Evolutionary conservation across 1,140 invertebrate genomes (phyloP).

Genomic region (Drosophila sp.): DNA sequence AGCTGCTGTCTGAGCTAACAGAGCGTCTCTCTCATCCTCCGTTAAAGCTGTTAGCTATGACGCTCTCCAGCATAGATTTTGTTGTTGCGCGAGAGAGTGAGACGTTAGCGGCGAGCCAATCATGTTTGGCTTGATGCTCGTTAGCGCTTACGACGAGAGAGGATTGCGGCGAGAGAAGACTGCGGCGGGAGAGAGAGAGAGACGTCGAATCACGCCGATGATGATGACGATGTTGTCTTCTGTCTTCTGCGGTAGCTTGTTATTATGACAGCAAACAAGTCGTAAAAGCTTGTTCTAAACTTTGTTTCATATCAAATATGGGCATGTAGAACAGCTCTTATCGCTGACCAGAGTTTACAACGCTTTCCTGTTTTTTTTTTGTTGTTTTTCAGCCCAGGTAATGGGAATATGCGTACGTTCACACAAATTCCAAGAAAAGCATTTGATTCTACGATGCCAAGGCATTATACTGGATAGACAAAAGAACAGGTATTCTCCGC

Average conservation of each 20-base stretch:
- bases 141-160: neutral
- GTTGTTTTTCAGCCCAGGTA: neutral
- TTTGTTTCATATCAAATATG: conserved; percentile 23
- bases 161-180: neutral
- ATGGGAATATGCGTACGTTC: conserved; percentile 26
- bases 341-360: conserved; percentile 23
- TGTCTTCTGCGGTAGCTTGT: conserved; percentile 64
- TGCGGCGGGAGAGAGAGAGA: conserved; percentile 3
- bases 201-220: neutral
- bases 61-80: conserved; percentile 16
- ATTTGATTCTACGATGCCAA: neutral
- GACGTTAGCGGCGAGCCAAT: neutral
- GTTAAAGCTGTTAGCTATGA: conserved; percentile 6
- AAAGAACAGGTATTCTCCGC: conserved; percentile 60
- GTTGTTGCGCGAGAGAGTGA: neutral
- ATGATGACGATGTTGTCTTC: conserved; percentile 35
- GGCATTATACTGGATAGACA: conserved; percentile 13
- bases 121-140: too few species aligned
- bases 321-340: conserved; percentile 22
- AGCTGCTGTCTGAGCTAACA: conserved; percentile 6
- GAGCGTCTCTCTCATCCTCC: conserved; percentile 9
- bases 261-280: conserved; percentile 79
- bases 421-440: conserved; percentile 34
- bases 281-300: conserved; percentile 68
- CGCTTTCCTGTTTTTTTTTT: conserved; percentile 35